Percentiles rank a stretch among this genome's conserved stretches.
phyloP scores from a whole-genome alignment of 2,113 vertebrate species.

The Dryoscopus gambensis region DNA sequence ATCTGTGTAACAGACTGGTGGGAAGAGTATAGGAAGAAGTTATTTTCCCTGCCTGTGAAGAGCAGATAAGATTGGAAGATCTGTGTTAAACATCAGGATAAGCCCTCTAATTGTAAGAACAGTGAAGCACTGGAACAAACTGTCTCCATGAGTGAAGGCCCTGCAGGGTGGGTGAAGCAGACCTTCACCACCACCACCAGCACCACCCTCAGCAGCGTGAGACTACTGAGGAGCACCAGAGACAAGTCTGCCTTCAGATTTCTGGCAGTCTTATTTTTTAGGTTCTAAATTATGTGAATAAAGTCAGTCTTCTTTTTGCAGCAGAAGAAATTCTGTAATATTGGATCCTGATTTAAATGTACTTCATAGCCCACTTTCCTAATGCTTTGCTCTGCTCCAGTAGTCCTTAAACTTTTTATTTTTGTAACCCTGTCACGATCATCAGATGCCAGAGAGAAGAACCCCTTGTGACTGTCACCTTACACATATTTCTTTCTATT shows the following conservation, averaged over 20 bases:
- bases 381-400: background rate
- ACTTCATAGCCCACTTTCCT: background rate
- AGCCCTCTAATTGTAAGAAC: background rate
- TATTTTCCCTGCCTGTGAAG: background rate
- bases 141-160: rapidly evolving
- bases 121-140: background rate
- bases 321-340: background rate
- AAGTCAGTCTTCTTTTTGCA: background rate
- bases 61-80: background rate
- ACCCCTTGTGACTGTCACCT: background rate
- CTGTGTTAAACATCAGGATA: background rate
- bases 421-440: background rate
- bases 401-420: background rate
- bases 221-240: background rate
- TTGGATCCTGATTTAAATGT: background rate
- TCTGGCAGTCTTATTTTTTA: background rate
- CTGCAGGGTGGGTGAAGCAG: background rate
- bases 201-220: background rate
- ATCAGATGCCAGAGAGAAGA: background rate
- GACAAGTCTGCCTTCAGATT: background rate
- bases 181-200: background rate
- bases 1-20: background rate
- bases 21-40: background rate
- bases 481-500: background rate
- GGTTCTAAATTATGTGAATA: background rate